Base-by-base conservation (phyloP, 2,797 vertebrate genomes). In the Gadopsis marmoratus region DNA sequence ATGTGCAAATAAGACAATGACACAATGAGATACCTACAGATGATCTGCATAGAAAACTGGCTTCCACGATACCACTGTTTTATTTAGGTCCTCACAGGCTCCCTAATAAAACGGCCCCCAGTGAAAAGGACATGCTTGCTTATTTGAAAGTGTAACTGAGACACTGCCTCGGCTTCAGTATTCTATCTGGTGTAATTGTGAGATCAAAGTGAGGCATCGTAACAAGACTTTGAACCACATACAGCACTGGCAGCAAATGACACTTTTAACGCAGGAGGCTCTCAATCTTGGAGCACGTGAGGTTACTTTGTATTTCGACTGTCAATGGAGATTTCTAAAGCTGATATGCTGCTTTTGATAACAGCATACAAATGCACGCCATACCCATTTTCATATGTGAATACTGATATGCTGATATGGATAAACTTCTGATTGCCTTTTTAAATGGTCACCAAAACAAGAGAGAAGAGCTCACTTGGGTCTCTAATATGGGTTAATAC, bases 21-120 rank as follows among this genome's bases (percentile, higher is more conserved):
- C 21, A 60, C 17, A 29, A 5, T 13, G 19, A 48, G 37, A 12
- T 39, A 31, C 35, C 59, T 17, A 53, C 1, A 29, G 31, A 31
- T 35, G 19, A 35, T 45, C 10, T 54, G 63, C 51, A 68, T 41
- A 73, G n/a, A 60, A 76, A 69, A 55, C 10, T 33, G 23, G 0
- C 29, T 39, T 47, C 19, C 16, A 58, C 17, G 37, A 58, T n/a
- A 45, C 8, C 31, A 13, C 26, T 7, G 13, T 66, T 58, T 65
- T 1, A 67, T 31, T 58, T 29, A 0, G 29, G 59, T 35, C 1
- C 31, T 61, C 4, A n/a, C 35, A 41, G 23, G 26, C 9, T n/a
- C 7, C 7, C 6, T 11, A 4, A 58, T 13, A 55, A 51, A 71
- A 64, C 4, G 13, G 3, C n/a, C 50, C 19, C 12, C 13, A 50